Conservation (phyloP, 2,888 invertebrate genomes). For the Meiosimyza decipiens region DNA sequence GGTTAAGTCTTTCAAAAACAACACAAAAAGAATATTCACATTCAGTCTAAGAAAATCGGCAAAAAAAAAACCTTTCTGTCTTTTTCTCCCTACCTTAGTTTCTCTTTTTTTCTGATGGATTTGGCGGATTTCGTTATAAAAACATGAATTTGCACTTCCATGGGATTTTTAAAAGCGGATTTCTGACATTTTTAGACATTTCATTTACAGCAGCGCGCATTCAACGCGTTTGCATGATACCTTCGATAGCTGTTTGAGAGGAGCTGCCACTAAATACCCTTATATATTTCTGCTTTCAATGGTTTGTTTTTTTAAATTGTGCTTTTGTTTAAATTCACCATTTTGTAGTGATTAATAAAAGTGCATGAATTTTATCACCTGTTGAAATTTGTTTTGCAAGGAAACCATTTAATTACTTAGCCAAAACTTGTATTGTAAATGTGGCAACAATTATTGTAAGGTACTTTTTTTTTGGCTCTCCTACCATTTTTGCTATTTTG, state of each 20-base stretch:
- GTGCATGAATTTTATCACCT: not conserved
- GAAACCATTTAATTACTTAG: constrained; percentile 35
- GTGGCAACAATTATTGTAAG: constrained; percentile 22
- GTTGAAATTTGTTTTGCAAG: constrained; percentile 1
- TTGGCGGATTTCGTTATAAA: constrained; percentile 39
- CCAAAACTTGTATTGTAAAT: not conserved
- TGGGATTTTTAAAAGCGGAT: constrained; percentile 58
- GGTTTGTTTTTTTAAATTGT: not conserved
- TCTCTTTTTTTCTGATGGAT: not conserved
- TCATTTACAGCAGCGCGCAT: not conserved
- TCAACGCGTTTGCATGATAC: not conserved
- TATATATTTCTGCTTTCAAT: not conserved
- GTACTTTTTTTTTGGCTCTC: not conserved
- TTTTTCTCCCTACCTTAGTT: not conserved
- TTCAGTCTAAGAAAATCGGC: constrained; percentile 23
- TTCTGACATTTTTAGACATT: constrained; percentile 41
- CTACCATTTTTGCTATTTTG: not conserved
- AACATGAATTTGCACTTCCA: constrained; percentile 65
- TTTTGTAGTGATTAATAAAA: not conserved
- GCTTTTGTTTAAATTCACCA: not conserved
- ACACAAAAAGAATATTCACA: not conserved
- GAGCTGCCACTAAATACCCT: constrained; percentile 27
- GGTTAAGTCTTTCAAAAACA: not conserved
- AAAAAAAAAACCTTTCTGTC: constrained; percentile 7
- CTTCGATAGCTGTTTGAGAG: constrained; percentile 12